Evolutionary conservation across 1,140 invertebrate genomes (phyloP).

Genomic region (Bacillus rossius): DNA sequence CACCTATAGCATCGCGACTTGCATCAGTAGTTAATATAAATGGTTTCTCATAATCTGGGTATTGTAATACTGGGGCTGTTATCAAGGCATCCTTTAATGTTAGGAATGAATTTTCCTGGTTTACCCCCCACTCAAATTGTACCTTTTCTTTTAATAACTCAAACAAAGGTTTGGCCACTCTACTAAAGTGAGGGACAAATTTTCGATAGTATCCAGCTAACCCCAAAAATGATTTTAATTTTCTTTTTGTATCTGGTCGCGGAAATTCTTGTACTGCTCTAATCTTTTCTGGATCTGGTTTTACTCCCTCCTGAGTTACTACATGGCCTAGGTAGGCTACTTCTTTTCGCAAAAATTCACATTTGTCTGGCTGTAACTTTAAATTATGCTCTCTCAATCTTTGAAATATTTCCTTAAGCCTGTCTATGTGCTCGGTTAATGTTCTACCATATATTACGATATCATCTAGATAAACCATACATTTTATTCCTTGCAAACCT

Average conservation of each 20-base stretch:
- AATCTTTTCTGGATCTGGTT: slow-evolving; percentile 26
- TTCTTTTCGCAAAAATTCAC: slow-evolving; percentile 28
- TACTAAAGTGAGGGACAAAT: slow-evolving; percentile 3
- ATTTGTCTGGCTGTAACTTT: slow-evolving; percentile 32
- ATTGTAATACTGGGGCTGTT: slow-evolving; percentile 3
- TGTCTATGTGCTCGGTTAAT: not conserved
- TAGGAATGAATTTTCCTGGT: not conserved
- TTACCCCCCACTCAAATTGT: no score
- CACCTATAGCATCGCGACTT: slow-evolving; percentile 7
- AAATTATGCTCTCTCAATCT: slow-evolving; percentile 14
- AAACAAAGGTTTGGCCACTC: not conserved
- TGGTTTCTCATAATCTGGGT: slow-evolving; percentile 11
- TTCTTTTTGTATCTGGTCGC: slow-evolving; percentile 16
- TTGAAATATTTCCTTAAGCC: not conserved
- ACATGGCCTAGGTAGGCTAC: slow-evolving; percentile 29
- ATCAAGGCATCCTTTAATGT: not conserved
- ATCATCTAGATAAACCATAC: slow-evolving; percentile 12
- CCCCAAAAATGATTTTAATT: slow-evolving; percentile 27
- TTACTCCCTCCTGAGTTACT: slow-evolving; percentile 21
- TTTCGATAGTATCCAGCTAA: slow-evolving; percentile 21
- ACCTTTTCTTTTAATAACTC: slow-evolving; percentile 6
- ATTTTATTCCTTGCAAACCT: slow-evolving; percentile 8
- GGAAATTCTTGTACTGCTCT: slow-evolving; percentile 23
- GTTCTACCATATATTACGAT: not conserved
- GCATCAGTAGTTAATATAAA: slow-evolving; percentile 15